Evolutionary conservation across 1,140 invertebrate species (phyloP).

Genomic region (Lepeophtheirus salmonis): DNA sequence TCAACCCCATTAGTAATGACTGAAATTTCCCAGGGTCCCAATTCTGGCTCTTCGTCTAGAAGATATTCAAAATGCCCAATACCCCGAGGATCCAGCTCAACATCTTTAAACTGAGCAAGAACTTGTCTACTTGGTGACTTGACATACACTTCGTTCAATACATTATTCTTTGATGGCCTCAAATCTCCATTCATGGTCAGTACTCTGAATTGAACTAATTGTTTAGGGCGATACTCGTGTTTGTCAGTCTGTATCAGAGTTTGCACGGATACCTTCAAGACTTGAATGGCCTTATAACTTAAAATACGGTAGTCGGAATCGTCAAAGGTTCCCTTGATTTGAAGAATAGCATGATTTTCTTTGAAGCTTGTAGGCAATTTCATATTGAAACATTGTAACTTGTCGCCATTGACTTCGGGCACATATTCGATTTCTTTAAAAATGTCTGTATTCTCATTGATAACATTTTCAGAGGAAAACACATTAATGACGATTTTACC

Average conservation of each 20-base stretch:
- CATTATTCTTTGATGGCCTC: conserved; percentile 25
- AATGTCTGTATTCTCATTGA: not conserved
- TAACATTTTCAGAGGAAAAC: not conserved
- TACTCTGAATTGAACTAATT: conserved; percentile 36
- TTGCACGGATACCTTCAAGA: not conserved
- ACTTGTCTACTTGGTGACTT: conserved; percentile 37
- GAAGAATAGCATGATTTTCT: not conserved
- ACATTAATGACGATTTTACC: not conserved
- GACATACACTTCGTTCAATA: conserved; percentile 36
- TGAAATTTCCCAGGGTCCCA: conserved; percentile 6
- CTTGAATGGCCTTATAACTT: conserved; percentile 2
- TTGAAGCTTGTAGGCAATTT: not conserved
- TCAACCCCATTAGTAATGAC: not conserved
- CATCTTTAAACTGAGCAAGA: conserved; percentile 39
- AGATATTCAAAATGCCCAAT: conserved; percentile 35
- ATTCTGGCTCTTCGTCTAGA: conserved; percentile 33
- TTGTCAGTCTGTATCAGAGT: conserved; percentile 33
- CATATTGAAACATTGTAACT: not conserved
- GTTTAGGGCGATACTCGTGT: conserved; percentile 42
- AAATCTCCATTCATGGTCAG: conserved; percentile 33
- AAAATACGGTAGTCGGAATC: not conserved
- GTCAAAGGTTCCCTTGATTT: conserved; percentile 5
- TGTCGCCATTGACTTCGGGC: not conserved
- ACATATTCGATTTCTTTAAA: not conserved
- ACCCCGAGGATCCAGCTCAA: conserved; percentile 31